Conservation (phyloP, 2,113 vertebrate genomes). For the Jaculus jaculus region DNA sequence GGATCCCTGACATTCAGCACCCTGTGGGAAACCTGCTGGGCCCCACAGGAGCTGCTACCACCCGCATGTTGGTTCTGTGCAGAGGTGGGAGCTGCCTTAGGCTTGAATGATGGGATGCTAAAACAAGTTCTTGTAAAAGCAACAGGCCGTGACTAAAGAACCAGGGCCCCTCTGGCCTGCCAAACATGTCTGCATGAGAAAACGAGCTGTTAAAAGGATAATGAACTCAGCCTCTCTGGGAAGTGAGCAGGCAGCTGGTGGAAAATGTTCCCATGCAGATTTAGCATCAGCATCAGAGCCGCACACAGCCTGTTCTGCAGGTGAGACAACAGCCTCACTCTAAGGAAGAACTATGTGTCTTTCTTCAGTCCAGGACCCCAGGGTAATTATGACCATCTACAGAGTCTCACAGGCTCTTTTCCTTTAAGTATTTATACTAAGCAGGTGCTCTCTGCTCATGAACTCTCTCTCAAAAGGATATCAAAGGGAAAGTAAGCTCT, state of each 20-base stretch:
- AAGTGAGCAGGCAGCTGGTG: conserved; percentile 82
- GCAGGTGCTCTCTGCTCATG: conserved; percentile 42
- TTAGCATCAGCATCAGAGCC: conserved; percentile 61
- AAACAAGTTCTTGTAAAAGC: conserved; percentile 31
- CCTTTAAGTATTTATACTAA: conserved; percentile 59
- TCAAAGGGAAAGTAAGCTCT: conserved; percentile 31
- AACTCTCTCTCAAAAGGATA: conserved; percentile 34
- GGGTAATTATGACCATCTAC: conserved; percentile 68
- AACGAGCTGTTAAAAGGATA: conserved; percentile 75
- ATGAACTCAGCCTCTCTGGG: conserved; percentile 72
- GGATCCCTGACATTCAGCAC: background rate
- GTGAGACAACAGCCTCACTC: conserved; percentile 67
- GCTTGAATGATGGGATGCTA: background rate
- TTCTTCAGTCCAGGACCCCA: conserved; percentile 68
- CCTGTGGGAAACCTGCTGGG: background rate
- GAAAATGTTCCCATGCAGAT: conserved; percentile 79
- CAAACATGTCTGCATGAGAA: conserved; percentile 66
- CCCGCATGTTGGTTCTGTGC: rapidly evolving
- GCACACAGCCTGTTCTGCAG: conserved; percentile 70
- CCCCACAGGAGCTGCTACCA: background rate
- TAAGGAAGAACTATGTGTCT: conserved; percentile 73
- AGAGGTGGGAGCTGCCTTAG: background rate
- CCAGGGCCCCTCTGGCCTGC: conserved; percentile 58
- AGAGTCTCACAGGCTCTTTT: conserved; percentile 52
- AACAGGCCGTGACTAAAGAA: conserved; percentile 74